Percentiles rank a stretch among this genome's conserved stretches.
phyloP scores from a whole-genome alignment of 1,140 invertebrate species.

The Zaprionus lachaisei region DNA sequence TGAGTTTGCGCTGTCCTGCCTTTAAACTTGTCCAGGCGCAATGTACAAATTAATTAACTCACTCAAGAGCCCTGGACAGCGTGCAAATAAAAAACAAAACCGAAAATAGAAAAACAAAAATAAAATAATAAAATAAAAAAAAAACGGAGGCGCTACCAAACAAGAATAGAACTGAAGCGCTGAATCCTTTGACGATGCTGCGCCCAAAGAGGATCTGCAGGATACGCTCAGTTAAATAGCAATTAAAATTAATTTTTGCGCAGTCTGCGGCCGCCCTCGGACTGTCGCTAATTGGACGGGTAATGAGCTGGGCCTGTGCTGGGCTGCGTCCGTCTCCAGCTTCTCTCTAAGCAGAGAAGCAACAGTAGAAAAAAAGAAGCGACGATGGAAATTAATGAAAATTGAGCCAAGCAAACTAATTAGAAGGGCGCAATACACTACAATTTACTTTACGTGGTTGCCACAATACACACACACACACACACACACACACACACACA shows the following conservation, averaged over 20 bases:
- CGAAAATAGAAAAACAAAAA: background rate
- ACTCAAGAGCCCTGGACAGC: constrained; percentile 37
- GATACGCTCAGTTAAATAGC: constrained; percentile 76
- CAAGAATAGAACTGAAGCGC: background rate
- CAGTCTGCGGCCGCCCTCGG: constrained; percentile 52
- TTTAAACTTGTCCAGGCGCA: constrained; percentile 32
- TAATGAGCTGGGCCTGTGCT: constrained; percentile 35
- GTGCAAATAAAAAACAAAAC: constrained; percentile 8
- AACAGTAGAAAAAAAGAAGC: background rate
- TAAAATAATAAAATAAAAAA: constrained; percentile 21
- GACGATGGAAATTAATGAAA: constrained; percentile 31
- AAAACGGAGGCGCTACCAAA: background rate
- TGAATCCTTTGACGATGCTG: constrained; percentile 41
- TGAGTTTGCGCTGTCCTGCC: constrained; percentile 9
- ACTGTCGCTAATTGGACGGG: constrained; percentile 62
- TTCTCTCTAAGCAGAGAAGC: background rate
- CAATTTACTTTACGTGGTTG: constrained; percentile 33
- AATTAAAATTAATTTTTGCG: constrained; percentile 81
- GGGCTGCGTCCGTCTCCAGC: background rate
- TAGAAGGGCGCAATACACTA: constrained; percentile 22
- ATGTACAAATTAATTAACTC: constrained; percentile 55
- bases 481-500: too few relatives aligned
- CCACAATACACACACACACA: background rate
- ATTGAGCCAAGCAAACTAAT: constrained; percentile 59
- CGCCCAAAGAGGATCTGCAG: constrained; percentile 39